phyloP scores from a whole-genome alignment of 53 echinoderm and acorn worm species.

The Echinarachnius parma region DNA sequence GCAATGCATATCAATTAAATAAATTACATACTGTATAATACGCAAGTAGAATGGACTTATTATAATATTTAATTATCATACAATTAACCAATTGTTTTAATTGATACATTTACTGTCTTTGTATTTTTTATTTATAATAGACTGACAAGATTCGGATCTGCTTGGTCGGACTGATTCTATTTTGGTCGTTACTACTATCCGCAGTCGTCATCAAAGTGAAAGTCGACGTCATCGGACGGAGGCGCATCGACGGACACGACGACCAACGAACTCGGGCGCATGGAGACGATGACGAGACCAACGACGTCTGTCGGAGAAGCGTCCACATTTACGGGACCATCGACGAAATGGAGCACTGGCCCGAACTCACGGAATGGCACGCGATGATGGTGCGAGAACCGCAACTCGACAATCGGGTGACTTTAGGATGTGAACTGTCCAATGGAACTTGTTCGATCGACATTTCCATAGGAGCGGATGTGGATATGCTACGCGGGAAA shows the following conservation, averaged over 20 bases:
- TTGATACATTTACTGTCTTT: not conserved
- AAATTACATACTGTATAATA: too few species aligned
- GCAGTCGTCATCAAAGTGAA: not conserved
- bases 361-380: constrained; percentile 41
- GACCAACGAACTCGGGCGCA: not conserved
- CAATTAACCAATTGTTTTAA: not conserved
- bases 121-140: not conserved
- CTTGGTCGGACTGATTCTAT: not conserved
- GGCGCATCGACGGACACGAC: not conserved
- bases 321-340: constrained; percentile 56
- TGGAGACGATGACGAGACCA: not conserved
- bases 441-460: constrained; percentile 25
- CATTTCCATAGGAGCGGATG: constrained; percentile 43
- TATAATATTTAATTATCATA: too few species aligned
- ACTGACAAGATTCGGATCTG: not conserved
- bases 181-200: constrained; percentile 8
- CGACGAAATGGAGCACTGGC: constrained; percentile 50
- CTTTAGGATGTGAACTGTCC: not conserved
- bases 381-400: constrained; percentile 29
- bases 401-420: not conserved
- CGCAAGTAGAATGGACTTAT: too few species aligned
- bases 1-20: too few species aligned
- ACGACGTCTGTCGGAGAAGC: constrained; percentile 26
- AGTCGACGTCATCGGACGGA: not conserved
- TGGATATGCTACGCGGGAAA: constrained; percentile 41